Percentiles rank a stretch among this genome's conserved stretches.
These are phyloP conservation scores for Chelon labrosus DNA, from an alignment of 2,797 vertebrate genomes.

Conservation along the genomic window DNA sequence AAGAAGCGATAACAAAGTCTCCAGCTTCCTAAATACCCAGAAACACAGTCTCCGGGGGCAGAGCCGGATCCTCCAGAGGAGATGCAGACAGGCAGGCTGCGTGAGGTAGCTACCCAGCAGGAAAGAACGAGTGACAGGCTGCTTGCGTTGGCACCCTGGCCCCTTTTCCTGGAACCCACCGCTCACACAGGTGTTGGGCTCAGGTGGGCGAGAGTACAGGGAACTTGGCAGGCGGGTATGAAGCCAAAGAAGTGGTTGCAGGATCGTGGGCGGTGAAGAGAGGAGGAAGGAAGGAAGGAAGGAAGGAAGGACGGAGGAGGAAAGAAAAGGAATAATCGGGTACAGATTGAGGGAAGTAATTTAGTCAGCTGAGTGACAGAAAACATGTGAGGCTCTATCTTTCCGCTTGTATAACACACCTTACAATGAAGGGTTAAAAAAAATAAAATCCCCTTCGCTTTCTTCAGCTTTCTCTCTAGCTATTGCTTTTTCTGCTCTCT, in stretches of 20 bases:
- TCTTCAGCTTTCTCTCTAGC: constrained; percentile 26
- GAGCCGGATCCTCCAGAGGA: constrained; percentile 38
- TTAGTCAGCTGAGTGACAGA: constrained; percentile 30
- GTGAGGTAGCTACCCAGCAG: constrained; percentile 53
- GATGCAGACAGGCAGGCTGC: constrained; percentile 35
- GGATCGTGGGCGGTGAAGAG: constrained; percentile 43
- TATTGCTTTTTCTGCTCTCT: constrained; percentile 44
- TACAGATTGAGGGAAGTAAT: constrained; percentile 19
- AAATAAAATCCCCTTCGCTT: constrained; percentile 13
- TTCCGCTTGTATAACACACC: constrained; percentile 41
- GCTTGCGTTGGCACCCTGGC: constrained; percentile 51
- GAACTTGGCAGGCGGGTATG: constrained; percentile 63
- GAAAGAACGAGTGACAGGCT: constrained; percentile 57
- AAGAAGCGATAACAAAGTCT: constrained; percentile 42
- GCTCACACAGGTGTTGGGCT: constrained; percentile 73
- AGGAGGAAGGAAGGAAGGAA: constrained; percentile 20
- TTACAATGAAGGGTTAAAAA: constrained; percentile 46
- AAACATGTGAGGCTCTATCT: constrained; percentile 23
- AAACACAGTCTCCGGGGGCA: constrained; percentile 40
- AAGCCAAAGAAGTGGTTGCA: constrained; percentile 43
- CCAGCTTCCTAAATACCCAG: constrained; percentile 12
- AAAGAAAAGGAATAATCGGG: constrained; percentile 10
- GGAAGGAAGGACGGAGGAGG: constrained; percentile 10
- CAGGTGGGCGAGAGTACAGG: constrained; percentile 66
- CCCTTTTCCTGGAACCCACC: constrained; percentile 61